Percentiles rank a stretch among this genome's conserved stretches.
Conservation (phyloP, 2,797 vertebrate genomes). For the Tinamus major region DNA sequence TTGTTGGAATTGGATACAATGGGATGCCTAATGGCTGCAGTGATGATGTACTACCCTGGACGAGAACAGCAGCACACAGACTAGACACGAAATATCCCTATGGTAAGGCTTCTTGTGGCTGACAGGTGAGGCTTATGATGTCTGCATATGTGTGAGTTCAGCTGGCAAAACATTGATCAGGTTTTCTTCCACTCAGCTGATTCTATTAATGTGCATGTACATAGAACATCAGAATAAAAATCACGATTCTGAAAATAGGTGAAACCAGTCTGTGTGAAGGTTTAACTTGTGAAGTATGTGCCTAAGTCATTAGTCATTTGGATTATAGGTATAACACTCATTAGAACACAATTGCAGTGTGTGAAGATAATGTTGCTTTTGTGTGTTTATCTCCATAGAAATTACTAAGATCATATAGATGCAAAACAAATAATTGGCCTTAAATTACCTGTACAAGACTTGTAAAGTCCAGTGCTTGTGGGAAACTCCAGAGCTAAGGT, state of each 20-base stretch:
- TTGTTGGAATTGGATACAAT: constrained; percentile 96
- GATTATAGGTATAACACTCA: not conserved
- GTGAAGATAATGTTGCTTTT: not conserved
- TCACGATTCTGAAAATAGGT: not conserved
- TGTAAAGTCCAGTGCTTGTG: not conserved
- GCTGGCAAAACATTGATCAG: not conserved
- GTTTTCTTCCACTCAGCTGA: not conserved
- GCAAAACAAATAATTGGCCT: not conserved
- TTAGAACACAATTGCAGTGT: not conserved
- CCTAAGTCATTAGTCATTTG: not conserved
- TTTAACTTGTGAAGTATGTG: not conserved
- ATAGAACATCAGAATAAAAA: not conserved
- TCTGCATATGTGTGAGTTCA: not conserved
- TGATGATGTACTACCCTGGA: constrained; percentile 91
- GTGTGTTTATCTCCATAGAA: not conserved
- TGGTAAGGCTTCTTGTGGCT: constrained; percentile 75
- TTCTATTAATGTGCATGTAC: not conserved
- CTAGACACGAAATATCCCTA: constrained; percentile 95
- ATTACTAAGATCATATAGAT: not conserved
- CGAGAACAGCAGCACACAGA: constrained; percentile 81
- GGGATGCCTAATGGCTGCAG: constrained; percentile 96
- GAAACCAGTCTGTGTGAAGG: not conserved
- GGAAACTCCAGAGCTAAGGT: not conserved
- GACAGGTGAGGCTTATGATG: not conserved
- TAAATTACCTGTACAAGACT: constrained; percentile 4